Evolutionary conservation across 2,113 vertebrate species (phyloP), one percentile per base, ranked within the genome.

Genomic region (Tragulus kanchil): DNA sequence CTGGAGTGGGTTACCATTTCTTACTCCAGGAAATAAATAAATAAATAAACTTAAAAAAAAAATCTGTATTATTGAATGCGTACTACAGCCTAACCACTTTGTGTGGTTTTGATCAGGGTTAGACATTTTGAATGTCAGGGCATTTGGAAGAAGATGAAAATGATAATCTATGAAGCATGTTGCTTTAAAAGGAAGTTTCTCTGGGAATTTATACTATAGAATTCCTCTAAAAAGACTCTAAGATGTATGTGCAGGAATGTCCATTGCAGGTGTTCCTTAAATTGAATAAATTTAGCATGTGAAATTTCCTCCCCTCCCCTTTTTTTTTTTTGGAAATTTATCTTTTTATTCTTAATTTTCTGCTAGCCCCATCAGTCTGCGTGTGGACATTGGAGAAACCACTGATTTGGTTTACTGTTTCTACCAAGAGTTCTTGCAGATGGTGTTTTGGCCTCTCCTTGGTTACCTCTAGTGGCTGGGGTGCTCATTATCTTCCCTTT

Each of bases 161-260:
- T 52, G 52, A 71, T 89, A 62, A 86, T 75, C 79, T 82, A 85
- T 71, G 69, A 82, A 84, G 62, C 77, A 62, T 86, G 50, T 59
- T 90, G 42, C 85, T 96, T 89, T 90, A 87, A 95, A 93, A 96
- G 36, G 36, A 86, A n/a, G 81, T 81, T 87, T 96, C 86, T 81
- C 79, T 89, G 52, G 26, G 48, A 88, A 93, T 94, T 88, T 82
- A 82, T 71, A 69, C 59, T 93, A 85, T 9, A 95, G 86, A 95
- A 90, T 93, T 88, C 78, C 58, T 52, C 81, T 90, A 82, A 69
- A 95, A 97, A 59, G 85, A 15, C n/a, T 89, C 67, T 8, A 86
- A 93, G 69, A 82, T 92, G 3, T 85, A 87, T 87, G 54, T 90
- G 62, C 62, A 96, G 89, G 94, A 90, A 90, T 89, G 31, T 50